Percentiles rank a stretch among this genome's conserved stretches.
These are phyloP conservation scores for Noctilio leporinus DNA, from an alignment of 2,113 vertebrate genomes.

Conservation along the genomic window DNA sequence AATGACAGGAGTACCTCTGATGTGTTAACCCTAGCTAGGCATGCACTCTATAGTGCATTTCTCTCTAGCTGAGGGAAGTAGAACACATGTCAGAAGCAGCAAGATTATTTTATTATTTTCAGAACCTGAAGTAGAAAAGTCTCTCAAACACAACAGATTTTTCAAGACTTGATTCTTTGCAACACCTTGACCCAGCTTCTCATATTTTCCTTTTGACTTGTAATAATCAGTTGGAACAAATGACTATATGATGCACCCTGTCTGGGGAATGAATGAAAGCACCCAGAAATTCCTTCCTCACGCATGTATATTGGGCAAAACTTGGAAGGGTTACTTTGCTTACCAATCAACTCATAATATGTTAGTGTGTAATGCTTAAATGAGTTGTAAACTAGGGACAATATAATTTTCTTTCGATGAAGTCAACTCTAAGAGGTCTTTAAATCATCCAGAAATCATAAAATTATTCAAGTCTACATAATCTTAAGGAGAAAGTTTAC, in stretches of 20 bases:
- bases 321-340: background rate
- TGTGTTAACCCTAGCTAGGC: background rate
- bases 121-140: conserved; percentile 11
- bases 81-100: background rate
- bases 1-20: background rate
- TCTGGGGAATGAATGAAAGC: background rate
- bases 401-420: conserved; percentile 5
- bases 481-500: background rate
- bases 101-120: background rate
- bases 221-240: background rate
- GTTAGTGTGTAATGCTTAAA: background rate
- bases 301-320: background rate
- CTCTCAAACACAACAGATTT: background rate
- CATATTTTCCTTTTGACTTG: background rate
- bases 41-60: background rate
- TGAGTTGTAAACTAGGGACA: background rate
- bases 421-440: background rate
- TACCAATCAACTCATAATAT: background rate
- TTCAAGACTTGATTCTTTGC: background rate
- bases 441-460: background rate
- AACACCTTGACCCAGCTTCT: background rate
- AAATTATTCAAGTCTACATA: background rate
- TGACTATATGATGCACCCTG: background rate
- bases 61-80: background rate
- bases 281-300: background rate